Conservation (phyloP, 2,888 invertebrate genomes). For the Pollenia angustigena region DNA sequence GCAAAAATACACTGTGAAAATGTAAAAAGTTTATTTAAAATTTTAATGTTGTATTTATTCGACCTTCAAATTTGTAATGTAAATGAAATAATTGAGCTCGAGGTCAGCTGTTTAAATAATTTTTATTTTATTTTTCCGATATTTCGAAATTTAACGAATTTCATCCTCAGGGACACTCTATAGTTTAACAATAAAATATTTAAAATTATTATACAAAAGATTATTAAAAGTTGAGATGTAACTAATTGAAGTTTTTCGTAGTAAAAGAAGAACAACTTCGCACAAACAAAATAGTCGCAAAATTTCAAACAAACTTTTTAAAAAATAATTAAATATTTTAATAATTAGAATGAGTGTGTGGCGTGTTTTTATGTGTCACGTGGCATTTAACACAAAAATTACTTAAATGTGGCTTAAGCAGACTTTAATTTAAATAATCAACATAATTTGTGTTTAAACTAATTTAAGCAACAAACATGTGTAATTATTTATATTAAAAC, state of each 20-base stretch:
- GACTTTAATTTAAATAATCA: conserved; percentile 29
- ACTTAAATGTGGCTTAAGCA: conserved; percentile 23
- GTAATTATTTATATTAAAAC: not conserved
- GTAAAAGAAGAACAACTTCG: not conserved
- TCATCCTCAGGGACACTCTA: too few species aligned
- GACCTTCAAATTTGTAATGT: too few species aligned
- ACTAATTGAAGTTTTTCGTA: conserved; percentile 28
- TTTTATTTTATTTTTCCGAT: too few species aligned
- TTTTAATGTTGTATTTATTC: too few species aligned
- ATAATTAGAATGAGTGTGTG: conserved; percentile 1
- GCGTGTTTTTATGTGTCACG: not conserved
- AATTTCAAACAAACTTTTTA: not conserved
- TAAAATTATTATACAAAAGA: conserved; percentile 31
- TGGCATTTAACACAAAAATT: not conserved
- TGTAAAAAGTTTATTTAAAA: not conserved
- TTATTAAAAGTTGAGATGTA: conserved; percentile 10
- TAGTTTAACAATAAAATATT: too few species aligned
- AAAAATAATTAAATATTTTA: conserved; percentile 25
- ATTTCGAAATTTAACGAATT: too few species aligned
- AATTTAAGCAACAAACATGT: not conserved
- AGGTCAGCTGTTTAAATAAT: too few species aligned
- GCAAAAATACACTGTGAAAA: not conserved
- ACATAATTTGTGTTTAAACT: not conserved
- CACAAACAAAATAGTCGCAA: not conserved
- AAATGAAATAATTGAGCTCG: too few species aligned